These are phyloP conservation scores for Trichomycterus rosablanca DNA, from an alignment of 2,113 vertebrate genomes.

Conservation along the genomic window DNA sequence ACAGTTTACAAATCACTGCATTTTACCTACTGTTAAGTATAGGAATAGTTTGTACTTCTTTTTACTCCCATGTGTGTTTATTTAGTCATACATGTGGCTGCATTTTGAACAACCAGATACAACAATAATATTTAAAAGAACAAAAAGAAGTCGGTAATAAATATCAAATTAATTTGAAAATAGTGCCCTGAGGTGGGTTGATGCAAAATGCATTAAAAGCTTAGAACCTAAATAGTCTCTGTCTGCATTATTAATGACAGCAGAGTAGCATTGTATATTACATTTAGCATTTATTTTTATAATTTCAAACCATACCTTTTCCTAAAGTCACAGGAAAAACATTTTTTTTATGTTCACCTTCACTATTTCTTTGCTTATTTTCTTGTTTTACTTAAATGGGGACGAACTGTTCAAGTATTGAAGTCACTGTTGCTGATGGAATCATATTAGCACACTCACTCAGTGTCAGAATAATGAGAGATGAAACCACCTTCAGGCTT, in stretches of 20 bases:
- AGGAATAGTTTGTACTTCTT: too few species aligned
- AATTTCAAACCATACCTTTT: background rate
- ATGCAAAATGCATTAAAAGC: slow-evolving; percentile 27
- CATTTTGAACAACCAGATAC: background rate
- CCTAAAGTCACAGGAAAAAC: background rate
- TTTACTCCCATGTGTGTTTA: too few species aligned
- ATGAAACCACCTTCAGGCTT: slow-evolving; percentile 15
- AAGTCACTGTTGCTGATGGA: slow-evolving; percentile 18
- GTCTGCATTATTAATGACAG: slow-evolving; percentile 13
- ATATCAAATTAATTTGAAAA: slow-evolving; percentile 27
- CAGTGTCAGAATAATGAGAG: slow-evolving; percentile 10
- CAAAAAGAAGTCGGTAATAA: slow-evolving; percentile 1
- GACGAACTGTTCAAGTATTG: slow-evolving; percentile 27
- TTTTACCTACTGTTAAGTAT: too few species aligned
- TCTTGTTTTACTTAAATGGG: slow-evolving; percentile 20
- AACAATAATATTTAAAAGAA: too few species aligned
- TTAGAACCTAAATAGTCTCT: background rate
- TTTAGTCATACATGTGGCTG: too few species aligned
- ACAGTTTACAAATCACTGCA: too few species aligned
- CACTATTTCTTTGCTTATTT: background rate
- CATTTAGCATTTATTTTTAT: background rate
- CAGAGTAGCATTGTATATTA: background rate
- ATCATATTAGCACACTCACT: background rate
- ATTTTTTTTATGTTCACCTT: background rate
- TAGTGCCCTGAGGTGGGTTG: slow-evolving; percentile 11